These are phyloP conservation scores for Microctenopoma lineatum DNA, from an alignment of 2,797 vertebrate genomes.

Conservation along the genomic window DNA sequence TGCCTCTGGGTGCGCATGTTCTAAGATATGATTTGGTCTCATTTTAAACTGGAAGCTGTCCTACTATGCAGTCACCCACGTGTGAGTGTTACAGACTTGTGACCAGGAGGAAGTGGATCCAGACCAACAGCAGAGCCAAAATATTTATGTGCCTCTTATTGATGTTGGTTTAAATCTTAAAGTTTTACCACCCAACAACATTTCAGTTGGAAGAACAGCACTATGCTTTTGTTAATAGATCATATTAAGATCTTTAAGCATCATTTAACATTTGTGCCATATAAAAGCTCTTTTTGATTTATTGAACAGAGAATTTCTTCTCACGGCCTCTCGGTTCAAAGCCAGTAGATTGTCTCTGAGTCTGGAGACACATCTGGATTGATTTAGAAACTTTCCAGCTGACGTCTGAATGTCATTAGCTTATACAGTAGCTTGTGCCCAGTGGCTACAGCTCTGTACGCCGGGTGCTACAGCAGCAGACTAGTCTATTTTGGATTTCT, in stretches of 20 bases:
- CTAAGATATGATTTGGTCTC: background rate
- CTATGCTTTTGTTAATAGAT: constrained; percentile 29
- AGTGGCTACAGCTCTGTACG: background rate
- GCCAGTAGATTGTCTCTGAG: constrained; percentile 15
- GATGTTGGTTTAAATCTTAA: constrained; percentile 35
- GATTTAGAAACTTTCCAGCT: background rate
- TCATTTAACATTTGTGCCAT: constrained; percentile 24
- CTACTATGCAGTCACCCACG: background rate
- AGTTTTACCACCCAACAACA: constrained; percentile 33
- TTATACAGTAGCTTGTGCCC: background rate
- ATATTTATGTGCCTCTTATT: constrained; percentile 33
- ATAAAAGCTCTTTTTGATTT: constrained; percentile 31
- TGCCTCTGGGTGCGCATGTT: background rate
- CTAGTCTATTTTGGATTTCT: constrained; percentile 9
- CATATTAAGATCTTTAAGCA: constrained; percentile 23
- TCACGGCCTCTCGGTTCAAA: constrained; percentile 12
- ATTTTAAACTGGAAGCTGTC: constrained; percentile 2
- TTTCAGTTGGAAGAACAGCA: constrained; percentile 32
- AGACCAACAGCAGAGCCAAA: constrained; percentile 17
- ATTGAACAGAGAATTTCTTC: constrained; percentile 7
- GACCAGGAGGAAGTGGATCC: constrained; percentile 32
- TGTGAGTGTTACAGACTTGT: constrained; percentile 5
- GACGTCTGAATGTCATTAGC: background rate
- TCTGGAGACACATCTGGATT: constrained; percentile 18
- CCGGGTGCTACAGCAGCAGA: background rate